A percentile compares a stretch with the other conserved stretches of the same genome.
Conservation (phyloP, 2,797 vertebrate genomes). For the Gymnothorax javanicus region DNA sequence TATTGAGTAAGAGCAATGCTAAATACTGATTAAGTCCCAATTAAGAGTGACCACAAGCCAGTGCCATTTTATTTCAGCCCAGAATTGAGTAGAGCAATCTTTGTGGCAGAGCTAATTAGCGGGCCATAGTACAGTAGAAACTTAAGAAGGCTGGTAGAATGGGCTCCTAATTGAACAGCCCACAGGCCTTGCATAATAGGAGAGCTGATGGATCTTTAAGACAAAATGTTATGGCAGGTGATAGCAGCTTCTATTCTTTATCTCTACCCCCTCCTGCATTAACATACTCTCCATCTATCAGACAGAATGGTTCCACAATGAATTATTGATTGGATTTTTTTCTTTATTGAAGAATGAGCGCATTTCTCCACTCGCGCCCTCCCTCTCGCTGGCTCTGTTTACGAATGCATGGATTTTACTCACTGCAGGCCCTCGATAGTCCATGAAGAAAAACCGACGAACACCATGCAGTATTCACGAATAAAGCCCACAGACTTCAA, state of each 20-base stretch:
- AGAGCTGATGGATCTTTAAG: constrained; percentile 42
- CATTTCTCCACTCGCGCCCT: constrained; percentile 8
- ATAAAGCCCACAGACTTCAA: constrained; percentile 48
- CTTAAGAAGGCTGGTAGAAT: constrained; percentile 48
- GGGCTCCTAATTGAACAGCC: constrained; percentile 59
- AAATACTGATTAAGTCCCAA: constrained; percentile 23
- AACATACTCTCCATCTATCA: constrained; percentile 31
- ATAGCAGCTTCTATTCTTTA: constrained; percentile 42
- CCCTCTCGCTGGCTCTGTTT: constrained; percentile 11
- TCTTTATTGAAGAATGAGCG: constrained; percentile 26
- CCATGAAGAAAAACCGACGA: constrained; percentile 40
- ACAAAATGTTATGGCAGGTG: constrained; percentile 20
- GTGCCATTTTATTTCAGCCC: constrained; percentile 16
- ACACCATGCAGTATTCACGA: constrained; percentile 42
- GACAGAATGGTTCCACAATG: constrained; percentile 35
- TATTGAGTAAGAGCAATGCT: not conserved
- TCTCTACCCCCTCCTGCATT: constrained; percentile 40
- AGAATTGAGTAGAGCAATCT: not conserved
- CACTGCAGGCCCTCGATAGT: constrained; percentile 25
- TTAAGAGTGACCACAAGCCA: constrained; percentile 13
- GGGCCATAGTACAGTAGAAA: constrained; percentile 40
- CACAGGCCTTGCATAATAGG: constrained; percentile 52
- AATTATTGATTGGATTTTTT: constrained; percentile 50
- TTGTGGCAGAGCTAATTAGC: not conserved
- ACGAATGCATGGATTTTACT: constrained; percentile 17